Conservation (phyloP, 2,113 vertebrate species). For the Crotophaga sulcirostris region DNA sequence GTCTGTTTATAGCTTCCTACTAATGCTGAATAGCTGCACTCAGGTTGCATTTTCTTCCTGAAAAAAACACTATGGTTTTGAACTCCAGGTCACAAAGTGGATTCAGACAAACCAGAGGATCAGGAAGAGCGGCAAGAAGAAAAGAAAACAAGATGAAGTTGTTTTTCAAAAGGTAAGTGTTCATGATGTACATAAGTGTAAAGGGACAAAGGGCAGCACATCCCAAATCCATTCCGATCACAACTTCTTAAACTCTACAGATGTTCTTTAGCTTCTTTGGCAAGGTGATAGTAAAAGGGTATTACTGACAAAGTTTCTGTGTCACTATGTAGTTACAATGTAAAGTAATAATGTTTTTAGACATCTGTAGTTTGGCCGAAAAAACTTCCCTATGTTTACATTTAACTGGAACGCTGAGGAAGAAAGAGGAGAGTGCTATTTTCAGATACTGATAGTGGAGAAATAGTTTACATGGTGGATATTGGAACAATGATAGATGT, state of each 20-base stretch:
- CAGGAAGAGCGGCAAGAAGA: constrained; percentile 85
- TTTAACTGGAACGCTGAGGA: neutral
- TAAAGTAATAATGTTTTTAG: neutral
- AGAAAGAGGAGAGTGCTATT: neutral
- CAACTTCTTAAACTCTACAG: neutral
- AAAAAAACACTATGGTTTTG: constrained; percentile 59
- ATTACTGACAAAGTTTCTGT: neutral
- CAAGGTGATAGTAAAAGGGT: neutral
- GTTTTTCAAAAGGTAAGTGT: constrained; percentile 88
- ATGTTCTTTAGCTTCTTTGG: rapidly evolving
- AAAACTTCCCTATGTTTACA: neutral
- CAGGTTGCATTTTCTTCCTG: constrained; percentile 26
- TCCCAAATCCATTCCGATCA: neutral
- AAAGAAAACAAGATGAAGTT: constrained; percentile 75
- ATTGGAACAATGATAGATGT: neutral
- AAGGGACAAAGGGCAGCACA: neutral
- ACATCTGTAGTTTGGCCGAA: neutral
- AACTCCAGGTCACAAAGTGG: constrained; percentile 92
- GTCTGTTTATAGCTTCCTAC: constrained; percentile 60
- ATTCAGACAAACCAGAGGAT: constrained; percentile 80
- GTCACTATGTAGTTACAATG: neutral
- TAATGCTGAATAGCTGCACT: constrained; percentile 25
- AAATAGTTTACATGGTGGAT: neutral
- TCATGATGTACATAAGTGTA: neutral
- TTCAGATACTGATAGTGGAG: neutral